Conservation (phyloP, 1,140 invertebrate species). For the Aphelinus atriplicis region DNA sequence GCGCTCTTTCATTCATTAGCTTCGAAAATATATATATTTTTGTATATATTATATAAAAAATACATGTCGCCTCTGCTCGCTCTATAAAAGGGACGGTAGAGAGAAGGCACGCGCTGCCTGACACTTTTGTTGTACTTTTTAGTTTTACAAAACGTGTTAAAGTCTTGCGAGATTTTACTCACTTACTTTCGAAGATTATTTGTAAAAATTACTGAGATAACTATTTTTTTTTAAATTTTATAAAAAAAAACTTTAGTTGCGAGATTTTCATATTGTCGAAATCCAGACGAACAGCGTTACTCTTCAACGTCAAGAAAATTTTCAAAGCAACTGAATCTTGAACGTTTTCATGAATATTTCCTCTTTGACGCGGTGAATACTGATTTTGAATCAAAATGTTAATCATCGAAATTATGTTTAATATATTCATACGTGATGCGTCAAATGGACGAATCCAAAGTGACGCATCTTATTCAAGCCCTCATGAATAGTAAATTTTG, state of each 20-base stretch:
- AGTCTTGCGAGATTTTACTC: background rate
- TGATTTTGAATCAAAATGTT: no score
- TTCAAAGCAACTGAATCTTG: no score
- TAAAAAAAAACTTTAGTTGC: background rate
- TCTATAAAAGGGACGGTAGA: slow-evolving; percentile 33
- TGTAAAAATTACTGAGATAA: slow-evolving; percentile 14
- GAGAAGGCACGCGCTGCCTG: slow-evolving; percentile 23
- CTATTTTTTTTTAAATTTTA: background rate
- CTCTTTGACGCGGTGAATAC: no score
- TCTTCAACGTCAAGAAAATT: no score
- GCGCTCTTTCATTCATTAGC: slow-evolving; percentile 3
- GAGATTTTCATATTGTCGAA: no score
- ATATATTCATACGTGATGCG: no score
- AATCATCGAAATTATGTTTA: no score
- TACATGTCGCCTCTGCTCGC: slow-evolving; percentile 30
- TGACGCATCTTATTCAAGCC: no score
- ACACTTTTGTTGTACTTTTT: background rate
- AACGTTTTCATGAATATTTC: no score
- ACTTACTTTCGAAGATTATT: slow-evolving; percentile 2
- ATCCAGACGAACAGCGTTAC: no score
- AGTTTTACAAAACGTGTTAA: slow-evolving; percentile 2
- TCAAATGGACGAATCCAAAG: no score
- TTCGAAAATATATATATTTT: slow-evolving; percentile 16
- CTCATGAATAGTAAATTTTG: no score
- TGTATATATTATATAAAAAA: slow-evolving; percentile 43